Evolutionary conservation across 1,140 invertebrate genomes (phyloP).

Genomic region (Drosophila tristis): DNA sequence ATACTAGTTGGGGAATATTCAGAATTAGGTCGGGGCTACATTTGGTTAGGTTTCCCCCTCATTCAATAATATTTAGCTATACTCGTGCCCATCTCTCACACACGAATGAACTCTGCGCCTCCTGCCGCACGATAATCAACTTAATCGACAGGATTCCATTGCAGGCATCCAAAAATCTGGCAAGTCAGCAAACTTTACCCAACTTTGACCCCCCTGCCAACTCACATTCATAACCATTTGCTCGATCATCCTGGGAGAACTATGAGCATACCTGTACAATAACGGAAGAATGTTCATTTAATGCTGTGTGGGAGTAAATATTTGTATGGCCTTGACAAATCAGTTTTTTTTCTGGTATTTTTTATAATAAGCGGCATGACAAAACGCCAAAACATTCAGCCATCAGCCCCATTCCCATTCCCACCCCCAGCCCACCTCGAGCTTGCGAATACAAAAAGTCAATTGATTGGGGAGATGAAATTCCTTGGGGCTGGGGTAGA

Average conservation of each 20-base stretch:
- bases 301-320: conserved; percentile 67
- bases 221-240: conserved; percentile 34
- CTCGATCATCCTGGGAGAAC: conserved; percentile 29
- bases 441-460: conserved; percentile 15
- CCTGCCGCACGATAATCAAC: conserved; percentile 59
- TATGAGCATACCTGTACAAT: conserved; percentile 48
- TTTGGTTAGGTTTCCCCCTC: neutral
- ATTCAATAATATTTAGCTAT: neutral
- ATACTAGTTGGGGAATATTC: conserved; percentile 30
- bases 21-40: conserved; percentile 26
- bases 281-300: conserved; percentile 56
- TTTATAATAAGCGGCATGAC: conserved; percentile 67
- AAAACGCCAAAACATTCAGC: conserved; percentile 55
- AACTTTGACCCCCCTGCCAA: conserved; percentile 11
- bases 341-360: conserved; percentile 70
- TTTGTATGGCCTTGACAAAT: conserved; percentile 76
- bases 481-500: conserved; percentile 44
- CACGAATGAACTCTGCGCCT: conserved; percentile 53
- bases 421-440: no score
- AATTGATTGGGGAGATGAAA: conserved; percentile 64
- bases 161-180: conserved; percentile 43
- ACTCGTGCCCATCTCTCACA: conserved; percentile 11
- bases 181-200: conserved; percentile 63
- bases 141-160: conserved; percentile 64
- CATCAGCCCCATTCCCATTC: neutral